Base-by-base conservation (phyloP, 2,888 invertebrate species). In the Sisyra terminalis region DNA sequence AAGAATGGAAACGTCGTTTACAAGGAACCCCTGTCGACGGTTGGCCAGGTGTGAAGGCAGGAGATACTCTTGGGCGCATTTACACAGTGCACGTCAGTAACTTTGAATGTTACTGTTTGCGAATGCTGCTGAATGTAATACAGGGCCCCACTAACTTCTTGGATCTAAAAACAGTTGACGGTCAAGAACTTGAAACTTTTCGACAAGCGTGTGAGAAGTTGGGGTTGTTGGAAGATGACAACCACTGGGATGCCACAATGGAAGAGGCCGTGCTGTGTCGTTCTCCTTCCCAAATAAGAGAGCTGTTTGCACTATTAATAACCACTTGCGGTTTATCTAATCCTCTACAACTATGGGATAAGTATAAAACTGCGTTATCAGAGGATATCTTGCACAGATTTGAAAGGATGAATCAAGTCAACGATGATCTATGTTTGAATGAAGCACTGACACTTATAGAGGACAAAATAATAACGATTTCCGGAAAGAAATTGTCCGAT, bases 211-310 rank as follows among this genome's bases (percentile, higher is more conserved):
- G 57, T 48, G 44, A 51, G 42, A 46, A 44, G 9, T 38, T 49
- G 24, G 52, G 54, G 3, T 46, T 61, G 42, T 46, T 61, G 17
- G 55, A 59, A 49, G 50, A 57, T 46, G 56, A 59, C 45, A 44
- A 40, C 18, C 53, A 57, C 37, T 59, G 56, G 57, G 45, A 53
- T 42, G 40, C 30, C 17, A 50, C 51, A 38, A 42, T 57, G 42
- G 46, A 50, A 40, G 57, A 60, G 43, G 55, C 55, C 1, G 48
- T 44, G 35, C 16, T 3, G 3, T 15, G 16, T 35, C 8, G 9
- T 35, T 35, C 16, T n/a, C 9, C 16, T n/a, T 24, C 7, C 7
- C 3, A 24, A 7, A 7, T 24, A n/a, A n/a, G 24, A 24, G 7
- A 24, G 7, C 7, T 24, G 3, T 24, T 24, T 7, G 24, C 24